phyloP scores from a whole-genome alignment of 1,140 invertebrate species.

The Trissolcus basalis region DNA sequence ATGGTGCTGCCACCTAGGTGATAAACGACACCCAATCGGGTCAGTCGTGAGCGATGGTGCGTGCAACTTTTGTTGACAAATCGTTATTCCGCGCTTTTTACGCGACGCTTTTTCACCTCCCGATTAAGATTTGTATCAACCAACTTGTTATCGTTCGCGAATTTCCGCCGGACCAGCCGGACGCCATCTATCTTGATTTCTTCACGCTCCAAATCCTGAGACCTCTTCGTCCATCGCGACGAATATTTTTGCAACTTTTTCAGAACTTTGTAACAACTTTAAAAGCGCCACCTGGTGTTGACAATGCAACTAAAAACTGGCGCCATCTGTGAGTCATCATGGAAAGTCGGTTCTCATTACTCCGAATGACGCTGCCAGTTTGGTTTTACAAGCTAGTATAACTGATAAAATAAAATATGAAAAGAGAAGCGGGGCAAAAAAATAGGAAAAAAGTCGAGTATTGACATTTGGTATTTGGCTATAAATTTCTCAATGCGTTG shows the following conservation, averaged over 20 bases:
- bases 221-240: no score
- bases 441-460: constrained; percentile 4
- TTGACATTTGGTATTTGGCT: constrained; percentile 31
- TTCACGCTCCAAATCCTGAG: not conserved
- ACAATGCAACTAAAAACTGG: no score
- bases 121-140: constrained; percentile 33
- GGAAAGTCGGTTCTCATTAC: no score
- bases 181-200: not conserved
- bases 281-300: no score
- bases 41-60: constrained; percentile 18
- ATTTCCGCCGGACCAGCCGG: no score
- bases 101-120: constrained; percentile 3
- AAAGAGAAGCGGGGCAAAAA: not conserved
- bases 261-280: no score
- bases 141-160: not conserved
- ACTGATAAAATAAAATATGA: no score
- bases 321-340: no score
- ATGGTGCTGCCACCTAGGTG: constrained; percentile 29
- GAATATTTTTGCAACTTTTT: no score
- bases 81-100: constrained; percentile 35
- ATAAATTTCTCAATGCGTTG: constrained; percentile 34
- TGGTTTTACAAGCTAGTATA: no score
- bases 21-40: constrained; percentile 30
- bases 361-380: no score
- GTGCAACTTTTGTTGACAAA: constrained; percentile 19